Conservation (phyloP, 2,113 vertebrate genomes). For the Pseudorectes ferrugineus region DNA sequence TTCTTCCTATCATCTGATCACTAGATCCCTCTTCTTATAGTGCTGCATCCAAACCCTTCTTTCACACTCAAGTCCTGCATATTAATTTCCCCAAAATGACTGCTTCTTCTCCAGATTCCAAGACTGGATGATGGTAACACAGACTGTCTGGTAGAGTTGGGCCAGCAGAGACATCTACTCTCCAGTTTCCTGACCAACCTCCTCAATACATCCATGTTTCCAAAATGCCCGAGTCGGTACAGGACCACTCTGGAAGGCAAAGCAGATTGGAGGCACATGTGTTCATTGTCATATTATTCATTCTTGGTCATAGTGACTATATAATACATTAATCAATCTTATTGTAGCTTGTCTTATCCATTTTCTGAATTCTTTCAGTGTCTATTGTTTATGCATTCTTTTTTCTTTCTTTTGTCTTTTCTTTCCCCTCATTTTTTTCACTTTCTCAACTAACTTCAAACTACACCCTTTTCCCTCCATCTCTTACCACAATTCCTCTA, state of each 20-base stretch:
- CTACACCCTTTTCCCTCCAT: neutral
- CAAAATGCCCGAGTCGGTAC: rapidly evolving
- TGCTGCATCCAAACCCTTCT: neutral
- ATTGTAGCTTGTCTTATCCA: neutral
- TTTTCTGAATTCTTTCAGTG: neutral
- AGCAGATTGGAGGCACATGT: neutral
- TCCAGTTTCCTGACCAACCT: neutral
- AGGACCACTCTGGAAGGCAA: neutral
- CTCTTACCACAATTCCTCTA: neutral
- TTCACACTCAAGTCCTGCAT: neutral
- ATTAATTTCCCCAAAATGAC: neutral
- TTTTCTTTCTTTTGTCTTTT: neutral
- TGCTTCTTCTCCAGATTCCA: neutral
- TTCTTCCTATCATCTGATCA: neutral
- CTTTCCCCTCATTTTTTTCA: neutral
- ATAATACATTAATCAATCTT: neutral
- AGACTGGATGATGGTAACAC: neutral
- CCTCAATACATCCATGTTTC: neutral
- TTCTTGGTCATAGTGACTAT: neutral
- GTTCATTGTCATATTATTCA: neutral
- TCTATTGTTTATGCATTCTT: neutral
- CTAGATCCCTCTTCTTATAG: neutral
- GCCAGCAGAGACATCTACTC: neutral
- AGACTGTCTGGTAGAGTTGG: neutral
- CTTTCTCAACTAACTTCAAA: neutral